Base-by-base conservation (phyloP, 2,797 vertebrate genomes). In the Sardinella longiceps region DNA sequence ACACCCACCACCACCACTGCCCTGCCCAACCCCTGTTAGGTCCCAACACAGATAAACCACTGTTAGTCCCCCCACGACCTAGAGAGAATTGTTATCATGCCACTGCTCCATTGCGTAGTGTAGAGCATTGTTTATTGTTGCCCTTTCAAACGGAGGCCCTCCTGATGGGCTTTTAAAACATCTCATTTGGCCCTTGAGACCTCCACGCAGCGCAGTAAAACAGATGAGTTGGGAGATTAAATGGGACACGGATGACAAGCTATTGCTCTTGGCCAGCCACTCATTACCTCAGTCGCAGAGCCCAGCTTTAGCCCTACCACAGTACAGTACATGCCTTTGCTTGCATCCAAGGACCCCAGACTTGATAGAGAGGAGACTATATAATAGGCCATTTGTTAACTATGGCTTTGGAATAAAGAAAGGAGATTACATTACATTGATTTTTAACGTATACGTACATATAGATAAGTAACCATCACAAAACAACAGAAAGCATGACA, bases 101-200 rank as follows among this genome's bases (percentile, higher is more conserved):
- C 70, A 43, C 7, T 33, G 70, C 70, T 20, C 30, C 15, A 6
- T 77, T 9, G 70, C 6, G 37, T 43, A 77, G 70, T 20, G 37
- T 43, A 77, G 70, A 18, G 20, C 70, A 77, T 77, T 77, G 70
- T 77, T 77, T 77, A 77, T 77, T 77, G 70, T 77, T 77, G 70
- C 33, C 37, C 33, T 77, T 77, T 77, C 18, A 43, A 77, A 77
- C 20, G 9, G 70, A 18, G 70, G 70, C 70, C 70, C 70, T 77
- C 70, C 33, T 77, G 70, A 77, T 77, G 70, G 70, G 70, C 33
- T 43, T 77, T 43, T 77, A 77, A 77, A 77, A 39, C 33, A 39
- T 43, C 18, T 39, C 33, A 77, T 77, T 77, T 77, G 70, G 18
- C 70, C 20, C 70, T 23, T 2, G 70, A 77, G 37, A 77, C 15